A percentile compares a stretch with the other conserved stretches of the same genome.
phyloP scores from a whole-genome alignment of 2,888 invertebrate genomes.

The Melinopterus prodromus region DNA sequence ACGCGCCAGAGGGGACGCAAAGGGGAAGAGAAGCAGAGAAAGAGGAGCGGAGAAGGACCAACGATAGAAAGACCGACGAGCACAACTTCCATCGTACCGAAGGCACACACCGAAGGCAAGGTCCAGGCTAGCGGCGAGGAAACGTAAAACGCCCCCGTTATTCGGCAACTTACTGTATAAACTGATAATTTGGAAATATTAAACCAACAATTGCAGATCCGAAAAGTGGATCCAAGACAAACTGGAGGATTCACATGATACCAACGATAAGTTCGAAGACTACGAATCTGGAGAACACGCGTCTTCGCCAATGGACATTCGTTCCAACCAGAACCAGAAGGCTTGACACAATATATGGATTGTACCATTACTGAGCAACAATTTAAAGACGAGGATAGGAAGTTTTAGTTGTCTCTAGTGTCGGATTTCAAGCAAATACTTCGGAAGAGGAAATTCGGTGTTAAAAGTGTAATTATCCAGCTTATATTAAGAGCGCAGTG shows the following conservation, averaged over 20 bases:
- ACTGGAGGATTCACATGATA: constrained; percentile 10
- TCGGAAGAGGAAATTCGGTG: constrained; percentile 10
- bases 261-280: constrained; percentile 14
- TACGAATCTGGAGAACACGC: constrained; percentile 6
- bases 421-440: constrained; percentile 17
- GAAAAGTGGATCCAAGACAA: constrained; percentile 12
- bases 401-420: constrained; percentile 11
- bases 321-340: constrained; percentile 8
- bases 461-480: constrained; percentile 19
- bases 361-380: constrained; percentile 8
- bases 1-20: too few relatives aligned
- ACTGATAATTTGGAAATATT: too few relatives aligned
- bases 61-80: too few relatives aligned
- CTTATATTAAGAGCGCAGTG: constrained; percentile 15
- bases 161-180: not conserved
- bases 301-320: not conserved
- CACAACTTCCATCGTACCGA: not conserved
- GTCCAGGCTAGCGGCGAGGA: not conserved
- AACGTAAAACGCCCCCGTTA: not conserved
- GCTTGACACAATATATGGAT: not conserved
- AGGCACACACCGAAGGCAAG: not conserved
- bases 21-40: too few relatives aligned
- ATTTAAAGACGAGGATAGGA: constrained; percentile 15
- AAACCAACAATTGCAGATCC: constrained; percentile 8
- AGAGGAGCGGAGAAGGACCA: too few relatives aligned